Evolutionary conservation across 64 coral and sea anemone species (phyloP), one percentile per base, ranked within the genome.

Genomic region (Hydrozoanthus tunicans): DNA sequence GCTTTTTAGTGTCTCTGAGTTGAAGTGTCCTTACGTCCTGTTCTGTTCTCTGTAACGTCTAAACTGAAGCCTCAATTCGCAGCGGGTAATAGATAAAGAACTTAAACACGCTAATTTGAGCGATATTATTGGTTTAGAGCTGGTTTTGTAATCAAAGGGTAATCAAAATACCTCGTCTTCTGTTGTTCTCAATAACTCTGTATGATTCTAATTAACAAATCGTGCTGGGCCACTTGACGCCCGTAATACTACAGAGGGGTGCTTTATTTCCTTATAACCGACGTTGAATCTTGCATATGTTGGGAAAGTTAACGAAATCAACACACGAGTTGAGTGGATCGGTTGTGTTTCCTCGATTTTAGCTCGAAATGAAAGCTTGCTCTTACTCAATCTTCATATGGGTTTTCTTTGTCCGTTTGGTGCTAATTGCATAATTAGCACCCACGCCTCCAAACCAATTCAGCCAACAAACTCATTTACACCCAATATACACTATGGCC

Each of bases 381-480:
- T 85, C 53, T 69, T 70, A 9, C 68, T 82, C 6, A 58, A 13
- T 26, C 23, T 88, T 60, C 60, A 70, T 86, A 32, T 59, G 20
- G 64, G 51, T 58, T 43, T 53, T 88, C 84, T 68, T 86, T 86
- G 82, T 86, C 25, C 53, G 7, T 57, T 53, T 23, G 20, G 24
- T 51, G 70, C 84, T 88, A 88, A 88, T 88, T 88, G 84, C 84
- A 59, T 88, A 75, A 88, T 88, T 88, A 88, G 59, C 84, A 88
- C 84, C 84, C 84, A 88, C 84, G 84, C 84, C 84, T 88, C 68
- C 84, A 74, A 2, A 70, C 17, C 25, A 26, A 73, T 88, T 70
- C 32, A 85, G 68, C n/a, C 59, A 88, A 88, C 84, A 88, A 88
- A 88, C 84, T 68, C 25, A 59, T 88, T 88, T 1, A 75, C 84